phyloP scores from a whole-genome alignment of 2,113 vertebrate species.

The Ictalurus furcatus region DNA sequence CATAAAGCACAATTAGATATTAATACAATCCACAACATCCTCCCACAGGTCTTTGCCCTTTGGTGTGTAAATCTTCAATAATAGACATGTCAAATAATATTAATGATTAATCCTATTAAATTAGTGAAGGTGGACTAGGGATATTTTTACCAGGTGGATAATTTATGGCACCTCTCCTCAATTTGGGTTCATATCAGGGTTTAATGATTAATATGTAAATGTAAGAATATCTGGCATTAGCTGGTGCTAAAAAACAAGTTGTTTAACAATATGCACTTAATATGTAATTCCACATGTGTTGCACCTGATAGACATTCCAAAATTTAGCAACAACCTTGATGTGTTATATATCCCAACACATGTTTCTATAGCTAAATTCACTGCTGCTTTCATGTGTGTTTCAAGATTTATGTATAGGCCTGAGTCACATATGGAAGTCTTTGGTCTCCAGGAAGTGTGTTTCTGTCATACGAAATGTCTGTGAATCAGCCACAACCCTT shows the following conservation, averaged over 20 bases:
- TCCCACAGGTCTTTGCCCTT: neutral
- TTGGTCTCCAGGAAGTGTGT: neutral
- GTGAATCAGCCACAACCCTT: neutral
- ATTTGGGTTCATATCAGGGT: neutral
- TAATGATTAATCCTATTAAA: neutral
- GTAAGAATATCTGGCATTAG: neutral
- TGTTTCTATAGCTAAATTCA: constrained; percentile 5
- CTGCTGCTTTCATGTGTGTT: neutral
- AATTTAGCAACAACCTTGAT: neutral
- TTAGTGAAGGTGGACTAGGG: neutral
- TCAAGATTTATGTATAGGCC: neutral
- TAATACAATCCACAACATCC: neutral
- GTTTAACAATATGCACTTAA: neutral
- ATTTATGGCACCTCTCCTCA: neutral
- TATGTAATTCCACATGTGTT: neutral
- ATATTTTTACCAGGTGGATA: neutral
- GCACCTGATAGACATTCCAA: constrained; percentile 1
- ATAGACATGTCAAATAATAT: neutral
- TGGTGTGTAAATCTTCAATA: neutral
- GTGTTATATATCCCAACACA: neutral
- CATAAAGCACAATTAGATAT: neutral
- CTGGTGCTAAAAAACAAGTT: neutral
- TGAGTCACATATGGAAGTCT: constrained; percentile 14
- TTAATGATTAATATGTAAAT: constrained; percentile 2
- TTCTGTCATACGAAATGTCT: neutral